Conservation (phyloP, 2,797 vertebrate species). For the Macropodus opercularis region DNA sequence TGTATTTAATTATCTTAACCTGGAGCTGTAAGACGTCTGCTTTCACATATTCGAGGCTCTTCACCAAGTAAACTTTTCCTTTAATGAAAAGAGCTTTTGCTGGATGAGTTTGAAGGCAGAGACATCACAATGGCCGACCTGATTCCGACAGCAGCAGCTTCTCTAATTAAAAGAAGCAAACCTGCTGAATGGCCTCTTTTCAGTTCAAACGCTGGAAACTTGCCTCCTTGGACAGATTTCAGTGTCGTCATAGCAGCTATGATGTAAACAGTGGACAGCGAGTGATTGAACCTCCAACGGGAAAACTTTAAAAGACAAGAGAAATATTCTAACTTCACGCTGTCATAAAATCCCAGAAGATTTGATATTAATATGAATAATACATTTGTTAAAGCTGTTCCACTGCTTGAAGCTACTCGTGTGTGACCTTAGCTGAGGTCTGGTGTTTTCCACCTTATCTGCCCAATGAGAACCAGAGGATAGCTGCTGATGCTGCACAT, state of each 20-base stretch:
- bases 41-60: too few relatives aligned
- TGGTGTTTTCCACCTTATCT: neutral
- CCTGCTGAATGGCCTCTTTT: constrained; percentile 42
- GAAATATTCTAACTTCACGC: neutral
- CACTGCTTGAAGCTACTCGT: too few relatives aligned
- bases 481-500: too few relatives aligned
- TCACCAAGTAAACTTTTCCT: neutral
- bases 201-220: constrained; percentile 40
- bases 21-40: neutral
- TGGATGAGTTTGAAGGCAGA: constrained; percentile 27
- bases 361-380: too few relatives aligned
- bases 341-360: neutral
- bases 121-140: neutral
- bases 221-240: constrained; percentile 41
- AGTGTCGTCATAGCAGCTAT: neutral
- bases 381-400: too few relatives aligned
- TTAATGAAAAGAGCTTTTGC: constrained; percentile 30
- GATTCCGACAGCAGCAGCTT: constrained; percentile 17
- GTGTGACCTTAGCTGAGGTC: too few relatives aligned
- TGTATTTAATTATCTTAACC: neutral
- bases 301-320: too few relatives aligned
- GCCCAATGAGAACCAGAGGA: neutral
- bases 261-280: constrained; percentile 19
- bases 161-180: constrained; percentile 55
- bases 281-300: too few relatives aligned